phyloP scores from a whole-genome alignment of 2,113 vertebrate species.

The Campylomormyrus tamandua region DNA sequence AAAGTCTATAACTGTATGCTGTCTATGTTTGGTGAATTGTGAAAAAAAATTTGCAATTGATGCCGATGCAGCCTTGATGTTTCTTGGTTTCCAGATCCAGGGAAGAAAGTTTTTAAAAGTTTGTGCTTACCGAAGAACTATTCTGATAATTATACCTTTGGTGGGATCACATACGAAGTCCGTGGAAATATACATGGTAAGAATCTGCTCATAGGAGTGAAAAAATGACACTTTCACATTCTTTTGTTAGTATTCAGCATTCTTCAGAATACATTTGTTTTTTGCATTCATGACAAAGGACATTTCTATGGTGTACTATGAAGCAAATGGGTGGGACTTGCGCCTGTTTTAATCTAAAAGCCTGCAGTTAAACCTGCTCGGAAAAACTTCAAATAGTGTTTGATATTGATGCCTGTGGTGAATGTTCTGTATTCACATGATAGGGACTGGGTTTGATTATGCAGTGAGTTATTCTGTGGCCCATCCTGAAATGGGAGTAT shows the following conservation, averaged over 20 bases:
- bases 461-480: not conserved
- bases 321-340: not conserved
- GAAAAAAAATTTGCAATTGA: not conserved
- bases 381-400: not conserved
- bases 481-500: not conserved
- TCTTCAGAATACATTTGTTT: not conserved
- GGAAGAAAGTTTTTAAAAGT: conserved; percentile 61
- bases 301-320: not conserved
- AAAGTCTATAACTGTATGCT: not conserved
- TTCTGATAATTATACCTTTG: conserved; percentile 81
- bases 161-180: conserved; percentile 76
- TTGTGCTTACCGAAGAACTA: conserved; percentile 79
- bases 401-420: not conserved
- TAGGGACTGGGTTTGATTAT: not conserved
- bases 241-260: too few relatives aligned
- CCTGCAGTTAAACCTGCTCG: not conserved
- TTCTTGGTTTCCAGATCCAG: conserved; percentile 40
- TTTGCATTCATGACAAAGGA: not conserved
- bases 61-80: conserved; percentile 3
- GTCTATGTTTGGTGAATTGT: not conserved
- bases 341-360: not conserved
- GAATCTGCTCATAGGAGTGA: not conserved
- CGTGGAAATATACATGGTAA: conserved; percentile 79
- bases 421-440: not conserved
- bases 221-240: too few relatives aligned